These are phyloP conservation scores for Habroteleia sp. DNA, from an alignment of 2,888 invertebrate genomes.

Conservation along the genomic window DNA sequence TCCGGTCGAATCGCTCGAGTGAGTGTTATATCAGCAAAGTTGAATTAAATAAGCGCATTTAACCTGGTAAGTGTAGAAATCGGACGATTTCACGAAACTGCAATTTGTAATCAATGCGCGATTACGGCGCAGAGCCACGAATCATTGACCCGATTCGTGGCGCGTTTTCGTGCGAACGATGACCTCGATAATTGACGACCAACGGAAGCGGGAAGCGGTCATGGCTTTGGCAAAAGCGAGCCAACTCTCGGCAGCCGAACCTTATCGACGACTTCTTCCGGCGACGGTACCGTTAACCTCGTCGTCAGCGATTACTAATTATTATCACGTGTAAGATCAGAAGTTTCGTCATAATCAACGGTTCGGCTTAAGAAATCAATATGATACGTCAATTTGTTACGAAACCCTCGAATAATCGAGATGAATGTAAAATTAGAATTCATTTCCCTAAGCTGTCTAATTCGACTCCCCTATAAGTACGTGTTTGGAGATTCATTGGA, in stretches of 20 bases:
- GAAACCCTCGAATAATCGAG: too few species aligned
- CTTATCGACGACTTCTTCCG: constrained; percentile 49
- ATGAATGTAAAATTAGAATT: too few species aligned
- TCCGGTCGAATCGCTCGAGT: constrained; percentile 10
- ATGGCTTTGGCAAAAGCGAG: constrained; percentile 25
- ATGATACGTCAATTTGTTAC: too few species aligned
- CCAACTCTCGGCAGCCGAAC: constrained; percentile 19
- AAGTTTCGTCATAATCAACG: too few species aligned
- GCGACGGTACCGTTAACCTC: constrained; percentile 51
- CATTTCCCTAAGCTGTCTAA: too few species aligned
- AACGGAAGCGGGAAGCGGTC: constrained; percentile 55
- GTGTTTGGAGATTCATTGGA: too few species aligned
- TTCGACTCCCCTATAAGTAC: too few species aligned
- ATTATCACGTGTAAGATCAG: constrained; percentile 7
- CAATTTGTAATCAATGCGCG: constrained; percentile 58
- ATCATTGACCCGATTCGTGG: constrained; percentile 60
- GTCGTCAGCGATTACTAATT: constrained; percentile 22
- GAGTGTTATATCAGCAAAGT: constrained; percentile 44
- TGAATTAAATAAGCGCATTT: constrained; percentile 55
- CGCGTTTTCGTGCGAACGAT: constrained; percentile 56
- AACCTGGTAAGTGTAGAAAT: constrained; percentile 54
- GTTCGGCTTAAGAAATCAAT: too few species aligned
- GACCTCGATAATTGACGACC: constrained; percentile 56
- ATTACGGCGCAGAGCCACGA: constrained; percentile 49
- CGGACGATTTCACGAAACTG: constrained; percentile 57